Evolutionary conservation across 2,113 vertebrate genomes (phyloP), one percentile per base, ranked within the genome.

Genomic region (Calypte anna): DNA sequence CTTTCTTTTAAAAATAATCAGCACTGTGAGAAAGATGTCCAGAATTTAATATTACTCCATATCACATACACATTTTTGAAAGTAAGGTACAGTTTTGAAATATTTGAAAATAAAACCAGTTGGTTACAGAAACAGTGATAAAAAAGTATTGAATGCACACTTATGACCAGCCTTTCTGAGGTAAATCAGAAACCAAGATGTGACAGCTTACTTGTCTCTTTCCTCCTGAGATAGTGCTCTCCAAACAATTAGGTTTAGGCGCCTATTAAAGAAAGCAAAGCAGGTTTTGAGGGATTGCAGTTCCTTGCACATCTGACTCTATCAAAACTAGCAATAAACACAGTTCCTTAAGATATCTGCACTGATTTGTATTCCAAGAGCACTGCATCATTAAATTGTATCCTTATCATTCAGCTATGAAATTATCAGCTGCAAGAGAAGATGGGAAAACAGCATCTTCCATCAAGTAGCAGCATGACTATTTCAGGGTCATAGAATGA

Each of bases 171-270:
- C 11, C 44, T 43, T 90, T 96, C 58, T 67, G 51, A 87, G 12
- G 7, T 63, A 70, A 51, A 8, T 43, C 40, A 85, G 44, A 84
- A 91, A 44, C 5, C 17, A 76, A 75, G 84, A 76, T 24, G 14
- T 31, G 54, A 84, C 12, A 48, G 66, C 98, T 98, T 98, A 98
- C 98, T 97, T 98, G 69, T 98, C 96, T 97, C 90, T 98, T 94
- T 98, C 98, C 36, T 98, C 98, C 93, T 97, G 95, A 90, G 98
- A 91, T 20, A 98, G 92, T 17, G 96, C 98, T 97, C 87, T 98
- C 98, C 98, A 98, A 69, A 98, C 79, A 73, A 98, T 70, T 82
- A 96, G 90, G 96, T 98, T 97, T 77, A 98, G 97, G 27, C 96
- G 97, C 83, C 98, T 98, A 46, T 97, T 95, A 94, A 97, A 86